A percentile compares a stretch with the other conserved stretches of the same genome.
These are phyloP conservation scores for Recurvirostra avosetta DNA, from an alignment of 2,113 vertebrate genomes.

Conservation along the genomic window DNA sequence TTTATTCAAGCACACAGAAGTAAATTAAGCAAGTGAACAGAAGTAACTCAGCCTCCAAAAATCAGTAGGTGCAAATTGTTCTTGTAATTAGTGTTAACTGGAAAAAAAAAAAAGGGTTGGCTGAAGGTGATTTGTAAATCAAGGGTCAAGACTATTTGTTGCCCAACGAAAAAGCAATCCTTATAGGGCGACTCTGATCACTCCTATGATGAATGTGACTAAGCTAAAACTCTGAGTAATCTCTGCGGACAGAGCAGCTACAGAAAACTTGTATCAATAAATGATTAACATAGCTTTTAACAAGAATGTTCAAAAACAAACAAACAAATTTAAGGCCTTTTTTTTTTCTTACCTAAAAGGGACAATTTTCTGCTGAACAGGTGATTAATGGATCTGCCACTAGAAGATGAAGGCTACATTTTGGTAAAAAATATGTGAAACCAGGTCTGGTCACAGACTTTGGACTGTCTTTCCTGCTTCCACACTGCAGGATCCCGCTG, in stretches of 20 bases:
- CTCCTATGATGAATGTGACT: not conserved
- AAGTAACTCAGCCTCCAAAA: not conserved
- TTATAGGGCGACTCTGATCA: not conserved
- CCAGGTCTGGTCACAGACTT: not conserved
- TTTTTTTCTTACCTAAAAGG: not conserved
- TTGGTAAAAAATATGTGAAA: not conserved
- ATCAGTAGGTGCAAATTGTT: not conserved
- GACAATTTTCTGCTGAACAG: not conserved
- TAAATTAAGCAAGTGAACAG: not conserved
- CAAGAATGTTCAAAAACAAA: not conserved
- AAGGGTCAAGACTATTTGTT: not conserved
- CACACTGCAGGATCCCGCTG: not conserved
- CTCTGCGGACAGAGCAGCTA: not conserved
- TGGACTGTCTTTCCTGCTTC: not conserved
- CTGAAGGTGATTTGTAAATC: not conserved
- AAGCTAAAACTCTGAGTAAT: not conserved
- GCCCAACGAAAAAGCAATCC: not conserved
- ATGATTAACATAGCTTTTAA: not conserved
- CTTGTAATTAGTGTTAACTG: not conserved
- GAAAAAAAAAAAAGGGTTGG: not conserved
- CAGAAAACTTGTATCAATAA: not conserved
- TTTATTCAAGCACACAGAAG: not conserved
- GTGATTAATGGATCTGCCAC: not conserved
- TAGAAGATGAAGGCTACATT: not conserved
- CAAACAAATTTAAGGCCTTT: not conserved